Evolutionary conservation across 2,797 vertebrate genomes (phyloP).

Genomic region (Cynodonichthys magdalenae): DNA sequence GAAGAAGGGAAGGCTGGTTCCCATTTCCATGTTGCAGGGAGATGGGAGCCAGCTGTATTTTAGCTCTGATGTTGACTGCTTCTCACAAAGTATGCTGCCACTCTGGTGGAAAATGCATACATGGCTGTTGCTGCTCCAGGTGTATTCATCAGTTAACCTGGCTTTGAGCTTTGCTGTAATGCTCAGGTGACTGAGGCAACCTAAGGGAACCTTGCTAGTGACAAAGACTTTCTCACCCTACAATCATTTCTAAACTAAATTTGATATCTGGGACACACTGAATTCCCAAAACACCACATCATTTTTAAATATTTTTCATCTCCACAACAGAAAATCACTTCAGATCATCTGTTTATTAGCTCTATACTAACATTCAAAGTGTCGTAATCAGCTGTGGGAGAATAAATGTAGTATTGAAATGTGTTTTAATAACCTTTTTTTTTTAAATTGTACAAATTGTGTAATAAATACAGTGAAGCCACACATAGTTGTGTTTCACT

Average conservation of each 20-base stretch:
- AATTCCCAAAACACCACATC: slow-evolving; percentile 11
- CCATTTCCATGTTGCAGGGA: slow-evolving; percentile 71
- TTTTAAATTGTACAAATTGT: slow-evolving; percentile 4
- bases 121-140: slow-evolving; percentile 43
- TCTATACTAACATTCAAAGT: slow-evolving; percentile 2
- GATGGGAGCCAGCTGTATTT: slow-evolving; percentile 65
- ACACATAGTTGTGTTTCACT: too few relatives aligned
- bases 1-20: slow-evolving; percentile 75
- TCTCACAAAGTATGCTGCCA: slow-evolving; percentile 7
- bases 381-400: slow-evolving; percentile 13
- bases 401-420: neutral
- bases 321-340: slow-evolving; percentile 13
- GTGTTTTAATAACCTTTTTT: neutral
- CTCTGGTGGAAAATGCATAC: slow-evolving; percentile 39
- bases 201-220: slow-evolving; percentile 66
- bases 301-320: slow-evolving; percentile 8
- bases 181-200: slow-evolving; percentile 52
- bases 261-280: slow-evolving; percentile 24
- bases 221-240: slow-evolving; percentile 39
- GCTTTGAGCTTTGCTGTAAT: slow-evolving; percentile 47
- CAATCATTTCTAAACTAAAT: slow-evolving; percentile 15
- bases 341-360: neutral
- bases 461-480: neutral
- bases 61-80: slow-evolving; percentile 42
- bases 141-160: slow-evolving; percentile 68